Conservation (phyloP, 2,888 invertebrate genomes). For the Napeogenes sylphis region DNA sequence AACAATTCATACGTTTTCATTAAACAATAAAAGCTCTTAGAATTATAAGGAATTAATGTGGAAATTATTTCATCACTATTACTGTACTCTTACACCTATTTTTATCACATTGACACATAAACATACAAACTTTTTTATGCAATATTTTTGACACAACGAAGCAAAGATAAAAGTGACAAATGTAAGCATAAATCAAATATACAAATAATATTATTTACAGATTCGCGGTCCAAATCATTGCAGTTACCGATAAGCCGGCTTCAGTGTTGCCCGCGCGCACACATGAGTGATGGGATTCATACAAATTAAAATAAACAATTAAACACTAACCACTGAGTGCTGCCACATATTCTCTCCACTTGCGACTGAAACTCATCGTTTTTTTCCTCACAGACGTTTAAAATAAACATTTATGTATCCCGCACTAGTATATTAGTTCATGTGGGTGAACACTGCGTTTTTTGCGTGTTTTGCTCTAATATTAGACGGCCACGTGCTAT, state of each 20-base stretch:
- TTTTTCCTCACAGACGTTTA: constrained; percentile 50
- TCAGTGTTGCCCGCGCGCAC: constrained; percentile 32
- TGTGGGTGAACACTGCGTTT: constrained; percentile 46
- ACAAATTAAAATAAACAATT: constrained; percentile 39
- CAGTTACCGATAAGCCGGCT: constrained; percentile 13
- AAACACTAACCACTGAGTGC: constrained; percentile 70
- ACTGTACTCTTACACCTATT: neutral
- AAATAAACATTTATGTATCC: constrained; percentile 66
- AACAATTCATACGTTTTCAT: no score
- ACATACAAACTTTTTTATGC: neutral
- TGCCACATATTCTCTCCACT: constrained; percentile 72
- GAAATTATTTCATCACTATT: no score
- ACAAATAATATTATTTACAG: constrained; percentile 1
- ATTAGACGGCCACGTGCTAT: constrained; percentile 68
- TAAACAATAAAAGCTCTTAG: no score
- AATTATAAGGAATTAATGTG: no score
- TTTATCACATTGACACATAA: constrained; percentile 1
- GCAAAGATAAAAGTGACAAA: neutral
- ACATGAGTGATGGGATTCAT: constrained; percentile 24
- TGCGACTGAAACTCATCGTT: constrained; percentile 64
- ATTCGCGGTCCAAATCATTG: neutral
- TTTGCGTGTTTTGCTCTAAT: constrained; percentile 47
- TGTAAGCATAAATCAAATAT: neutral
- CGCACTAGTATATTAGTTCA: constrained; percentile 42
- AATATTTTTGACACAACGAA: neutral